Evolutionary conservation across 1,140 invertebrate species (phyloP).

Genomic region (Scaptomyza hsui): DNA sequence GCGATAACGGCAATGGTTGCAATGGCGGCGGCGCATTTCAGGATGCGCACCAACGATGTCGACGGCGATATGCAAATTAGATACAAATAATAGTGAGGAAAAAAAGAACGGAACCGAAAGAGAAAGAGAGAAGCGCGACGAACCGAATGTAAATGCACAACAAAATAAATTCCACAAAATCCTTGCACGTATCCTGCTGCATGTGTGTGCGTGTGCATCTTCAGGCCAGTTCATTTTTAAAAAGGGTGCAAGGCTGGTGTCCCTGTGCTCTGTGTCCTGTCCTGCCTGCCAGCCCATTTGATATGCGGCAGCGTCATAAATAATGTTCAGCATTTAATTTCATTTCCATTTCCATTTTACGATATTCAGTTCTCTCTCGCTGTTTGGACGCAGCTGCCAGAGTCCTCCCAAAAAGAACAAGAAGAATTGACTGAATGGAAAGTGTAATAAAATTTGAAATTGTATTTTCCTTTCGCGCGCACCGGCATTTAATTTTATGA

Average conservation of each 20-base stretch:
- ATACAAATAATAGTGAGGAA: conserved; percentile 75
- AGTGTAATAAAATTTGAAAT: conserved; percentile 81
- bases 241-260: conserved; percentile 47
- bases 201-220: conserved; percentile 35
- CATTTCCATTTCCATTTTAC: conserved; percentile 83
- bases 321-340: conserved; percentile 82
- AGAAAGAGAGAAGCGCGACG: conserved; percentile 1
- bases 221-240: conserved; percentile 13
- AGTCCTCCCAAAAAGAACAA: conserved; percentile 9
- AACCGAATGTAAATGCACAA: conserved; percentile 74
- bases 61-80: conserved; percentile 78
- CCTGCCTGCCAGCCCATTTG: conserved; percentile 57
- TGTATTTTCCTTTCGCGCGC: conserved; percentile 70
- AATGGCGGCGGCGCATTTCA: conserved; percentile 58
- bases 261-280: background rate
- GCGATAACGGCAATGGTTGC: conserved; percentile 45
- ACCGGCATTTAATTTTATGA: conserved; percentile 66
- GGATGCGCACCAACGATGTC: conserved; percentile 62
- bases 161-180: conserved; percentile 75
- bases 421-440: conserved; percentile 69
- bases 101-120: conserved; percentile 31
- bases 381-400: conserved; percentile 21
- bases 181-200: conserved; percentile 49
- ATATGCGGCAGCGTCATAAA: conserved; percentile 79
- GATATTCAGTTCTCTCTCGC: conserved; percentile 52